Evolutionary conservation across 1,140 invertebrate species (phyloP).

Genomic region (Aphidius gifuensis): DNA sequence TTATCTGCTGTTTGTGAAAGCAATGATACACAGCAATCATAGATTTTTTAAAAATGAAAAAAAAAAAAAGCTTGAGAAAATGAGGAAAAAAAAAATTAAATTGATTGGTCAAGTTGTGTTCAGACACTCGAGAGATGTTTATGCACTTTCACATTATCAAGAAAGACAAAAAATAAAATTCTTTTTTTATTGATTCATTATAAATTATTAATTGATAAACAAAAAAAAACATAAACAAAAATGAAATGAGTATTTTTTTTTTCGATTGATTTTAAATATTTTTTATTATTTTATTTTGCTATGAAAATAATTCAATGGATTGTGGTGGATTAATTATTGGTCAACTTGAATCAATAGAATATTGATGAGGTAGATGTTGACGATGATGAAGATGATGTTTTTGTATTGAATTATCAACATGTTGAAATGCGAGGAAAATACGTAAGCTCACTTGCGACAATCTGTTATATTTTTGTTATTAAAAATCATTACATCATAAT

Average conservation of each 20-base stretch:
- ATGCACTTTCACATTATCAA: background rate
- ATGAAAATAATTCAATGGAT: no score
- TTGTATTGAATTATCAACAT: slow-evolving; percentile 49
- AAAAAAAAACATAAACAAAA: background rate
- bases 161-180: no score
- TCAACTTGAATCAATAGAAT: slow-evolving; percentile 47
- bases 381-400: slow-evolving; percentile 49
- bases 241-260: slow-evolving; percentile 2
- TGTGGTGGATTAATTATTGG: slow-evolving; percentile 28
- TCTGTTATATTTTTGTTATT: no score
- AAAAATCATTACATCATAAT: no score
- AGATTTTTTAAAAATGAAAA: slow-evolving; percentile 2
- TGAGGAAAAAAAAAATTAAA: background rate
- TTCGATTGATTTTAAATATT: slow-evolving; percentile 1
- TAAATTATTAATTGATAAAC: background rate
- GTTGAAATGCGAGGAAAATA: slow-evolving; percentile 49
- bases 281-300: slow-evolving; percentile 6
- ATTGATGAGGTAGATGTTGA: slow-evolving; percentile 42
- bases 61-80: background rate
- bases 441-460: slow-evolving; percentile 41
- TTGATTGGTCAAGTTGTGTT: background rate
- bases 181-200: no score
- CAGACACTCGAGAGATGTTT: background rate
- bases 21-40: slow-evolving; percentile 18
- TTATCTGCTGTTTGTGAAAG: slow-evolving; percentile 29